A percentile compares a stretch with the other conserved stretches of the same genome.
These are phyloP conservation scores for Hypotaenidia okinawae DNA, from an alignment of 2,797 vertebrate species.

Conservation along the genomic window DNA sequence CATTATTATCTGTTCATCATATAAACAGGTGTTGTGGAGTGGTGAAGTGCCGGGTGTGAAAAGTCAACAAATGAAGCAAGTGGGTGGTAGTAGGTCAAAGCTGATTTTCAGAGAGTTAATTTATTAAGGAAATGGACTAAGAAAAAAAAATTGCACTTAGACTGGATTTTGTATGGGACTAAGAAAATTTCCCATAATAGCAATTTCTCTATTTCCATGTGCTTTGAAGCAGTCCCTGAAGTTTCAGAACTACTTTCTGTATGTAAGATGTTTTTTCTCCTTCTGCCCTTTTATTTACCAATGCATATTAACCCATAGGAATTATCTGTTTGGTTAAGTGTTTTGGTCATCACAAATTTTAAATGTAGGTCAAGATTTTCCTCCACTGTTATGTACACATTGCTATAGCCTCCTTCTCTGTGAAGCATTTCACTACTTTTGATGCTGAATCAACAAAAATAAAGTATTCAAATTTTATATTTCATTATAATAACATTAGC, in stretches of 20 bases:
- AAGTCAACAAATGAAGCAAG: background rate
- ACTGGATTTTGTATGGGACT: background rate
- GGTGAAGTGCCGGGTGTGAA: background rate
- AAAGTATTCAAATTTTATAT: background rate
- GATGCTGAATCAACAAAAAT: background rate
- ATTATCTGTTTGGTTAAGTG: background rate
- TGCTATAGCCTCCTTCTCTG: background rate
- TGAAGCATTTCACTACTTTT: background rate
- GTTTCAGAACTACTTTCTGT: background rate
- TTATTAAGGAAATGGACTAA: background rate
- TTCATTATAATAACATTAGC: background rate
- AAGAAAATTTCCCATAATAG: background rate
- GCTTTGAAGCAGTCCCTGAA: background rate
- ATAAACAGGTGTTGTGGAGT: background rate
- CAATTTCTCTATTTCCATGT: background rate
- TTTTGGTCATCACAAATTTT: background rate
- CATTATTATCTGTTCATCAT: background rate
- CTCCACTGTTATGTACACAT: background rate
- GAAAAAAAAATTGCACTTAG: background rate
- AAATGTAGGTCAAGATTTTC: background rate
- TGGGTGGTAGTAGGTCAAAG: background rate
- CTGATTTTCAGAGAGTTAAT: background rate
- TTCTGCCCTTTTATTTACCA: background rate
- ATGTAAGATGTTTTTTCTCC: background rate
- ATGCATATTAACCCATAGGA: background rate